Conservation (phyloP, 2,797 vertebrate genomes). For the Pitangus sulphuratus region DNA sequence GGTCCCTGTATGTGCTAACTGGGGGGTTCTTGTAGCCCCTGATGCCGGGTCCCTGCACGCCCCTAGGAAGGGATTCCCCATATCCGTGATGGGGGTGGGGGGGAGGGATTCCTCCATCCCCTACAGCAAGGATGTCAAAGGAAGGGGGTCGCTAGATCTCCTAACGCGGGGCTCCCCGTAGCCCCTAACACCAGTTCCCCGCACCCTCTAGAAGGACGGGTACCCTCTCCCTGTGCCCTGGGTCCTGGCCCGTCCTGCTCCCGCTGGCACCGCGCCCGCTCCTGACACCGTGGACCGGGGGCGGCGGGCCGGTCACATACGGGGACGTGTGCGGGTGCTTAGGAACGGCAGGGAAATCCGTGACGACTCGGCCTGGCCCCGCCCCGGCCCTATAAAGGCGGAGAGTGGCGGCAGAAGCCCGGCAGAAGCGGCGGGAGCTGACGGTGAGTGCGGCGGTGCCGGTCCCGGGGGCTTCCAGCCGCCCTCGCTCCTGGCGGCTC, state of each 20-base stretch:
- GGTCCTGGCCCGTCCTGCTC: no score
- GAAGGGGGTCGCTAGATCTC: background rate
- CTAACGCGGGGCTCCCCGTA: no score
- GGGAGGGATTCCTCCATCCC: background rate
- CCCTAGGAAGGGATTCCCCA: rapidly evolving
- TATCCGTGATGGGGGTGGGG: no score
- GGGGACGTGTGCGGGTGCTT: no score
- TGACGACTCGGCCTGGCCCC: background rate
- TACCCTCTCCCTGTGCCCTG: background rate
- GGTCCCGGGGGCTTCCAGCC: background rate
- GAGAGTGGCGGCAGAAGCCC: rapidly evolving
- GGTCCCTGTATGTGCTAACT: background rate
- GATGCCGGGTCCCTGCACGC: background rate
- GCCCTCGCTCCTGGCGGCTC: background rate
- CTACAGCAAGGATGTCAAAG: rapidly evolving
- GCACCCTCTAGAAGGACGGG: rapidly evolving
- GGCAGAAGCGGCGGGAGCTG: background rate
- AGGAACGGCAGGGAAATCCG: background rate
- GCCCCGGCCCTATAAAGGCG: background rate
- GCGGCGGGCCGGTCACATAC: no score
- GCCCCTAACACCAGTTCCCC: background rate
- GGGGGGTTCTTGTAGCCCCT: background rate
- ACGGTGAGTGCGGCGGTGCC: background rate
- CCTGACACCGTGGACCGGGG: background rate
- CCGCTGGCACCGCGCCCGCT: background rate